Evolutionary conservation across 2,797 vertebrate genomes (phyloP), one percentile per base, ranked within the genome.

Genomic region (Erethizon dorsatum): DNA sequence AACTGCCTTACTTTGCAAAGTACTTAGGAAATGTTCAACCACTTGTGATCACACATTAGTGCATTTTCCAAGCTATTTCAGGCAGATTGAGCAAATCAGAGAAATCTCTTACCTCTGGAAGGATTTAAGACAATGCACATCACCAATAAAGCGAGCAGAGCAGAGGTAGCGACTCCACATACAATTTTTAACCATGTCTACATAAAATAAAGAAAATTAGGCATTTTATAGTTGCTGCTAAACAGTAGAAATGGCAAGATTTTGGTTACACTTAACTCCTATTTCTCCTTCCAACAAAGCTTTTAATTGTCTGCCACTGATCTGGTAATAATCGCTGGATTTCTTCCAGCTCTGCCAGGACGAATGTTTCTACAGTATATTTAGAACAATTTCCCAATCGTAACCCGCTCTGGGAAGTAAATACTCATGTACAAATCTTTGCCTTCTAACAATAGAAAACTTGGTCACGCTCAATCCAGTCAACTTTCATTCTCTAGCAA

Each of bases 121-220:
- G 98, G 98, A 97, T 99, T 97, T 83, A 99, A 97, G 83, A 98
- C 96, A 98, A 98, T 96, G 95, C 98, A 99, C 84, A 98, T 85
- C 96, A 99, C 93, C 91, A 99, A 80, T 82, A 99, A 97, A 83
- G 98, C 98, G 96, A 99, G 95, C 67, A 98, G 96, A 96, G 98
- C 97, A 92, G 98, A 98, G 75, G 97, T 88, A 87, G 97, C 96
- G 91, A 98, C 97, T 5, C 98, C 98, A 98, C 98, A 93, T 93
- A 99, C 61, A 85, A 99, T 98, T 98, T 99, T 99, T 97, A 98
- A 94, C 97, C 92, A 98, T 61, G 98, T 98, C 99, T 99, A 98
- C 61, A 97, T 79, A 98, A 94, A 98, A 98, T 56, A 97, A 98
- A 98, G 13, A 98, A 89, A 97, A 88, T 89, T 37, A 98, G 88